phyloP scores from a whole-genome alignment of 35 echinoderm and acorn worm species.

The Ophiothrix spiculata region DNA sequence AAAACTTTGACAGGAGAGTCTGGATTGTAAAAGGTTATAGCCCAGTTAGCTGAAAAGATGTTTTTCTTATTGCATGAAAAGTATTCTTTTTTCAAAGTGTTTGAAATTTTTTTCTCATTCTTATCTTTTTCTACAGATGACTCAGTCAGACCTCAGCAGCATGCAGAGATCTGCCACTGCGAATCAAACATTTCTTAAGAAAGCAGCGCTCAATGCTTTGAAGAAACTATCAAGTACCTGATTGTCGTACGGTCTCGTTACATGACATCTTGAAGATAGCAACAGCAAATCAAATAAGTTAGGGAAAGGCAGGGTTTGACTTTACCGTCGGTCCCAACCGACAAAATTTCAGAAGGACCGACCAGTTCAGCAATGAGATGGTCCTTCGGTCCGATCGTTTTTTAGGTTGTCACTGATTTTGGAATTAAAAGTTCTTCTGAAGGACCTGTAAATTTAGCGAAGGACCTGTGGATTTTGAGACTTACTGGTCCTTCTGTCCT shows the following conservation, averaged over 20 bases:
- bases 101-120: not conserved
- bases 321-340: not conserved
- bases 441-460: too few relatives aligned
- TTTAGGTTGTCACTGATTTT: not conserved
- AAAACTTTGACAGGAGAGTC: not conserved
- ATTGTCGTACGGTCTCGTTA: too few relatives aligned
- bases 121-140: slow-evolving; percentile 16
- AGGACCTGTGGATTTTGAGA: too few relatives aligned
- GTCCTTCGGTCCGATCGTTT: not conserved
- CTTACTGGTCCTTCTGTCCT: too few relatives aligned
- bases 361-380: not conserved
- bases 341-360: not conserved
- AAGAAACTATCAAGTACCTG: slow-evolving; percentile 22
- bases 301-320: not conserved
- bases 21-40: not conserved
- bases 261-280: not conserved
- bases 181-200: slow-evolving; percentile 62
- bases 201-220: slow-evolving; percentile 24
- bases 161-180: slow-evolving; percentile 36
- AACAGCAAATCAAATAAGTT: not conserved
- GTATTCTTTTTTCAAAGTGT: not conserved
- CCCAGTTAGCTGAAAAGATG: not conserved
- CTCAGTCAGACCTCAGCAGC: not conserved
- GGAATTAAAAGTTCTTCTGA: too few relatives aligned
- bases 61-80: not conserved